phyloP scores from a whole-genome alignment of 2,113 vertebrate species.

The Sander vitreus region DNA sequence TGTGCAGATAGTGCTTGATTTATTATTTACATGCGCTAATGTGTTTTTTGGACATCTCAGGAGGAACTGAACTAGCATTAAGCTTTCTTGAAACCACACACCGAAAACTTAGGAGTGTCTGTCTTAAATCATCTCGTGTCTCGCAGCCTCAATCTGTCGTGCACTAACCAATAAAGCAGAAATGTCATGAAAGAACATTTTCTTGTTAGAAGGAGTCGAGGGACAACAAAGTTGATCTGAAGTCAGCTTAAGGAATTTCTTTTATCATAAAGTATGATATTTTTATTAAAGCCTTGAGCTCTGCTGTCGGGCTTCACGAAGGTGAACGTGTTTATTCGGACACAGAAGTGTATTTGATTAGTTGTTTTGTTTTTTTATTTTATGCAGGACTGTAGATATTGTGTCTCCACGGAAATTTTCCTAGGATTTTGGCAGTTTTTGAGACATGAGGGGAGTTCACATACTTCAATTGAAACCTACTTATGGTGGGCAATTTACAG shows the following conservation, averaged over 20 bases:
- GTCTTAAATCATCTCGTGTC: conserved; percentile 31
- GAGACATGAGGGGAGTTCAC: background rate
- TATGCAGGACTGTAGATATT: background rate
- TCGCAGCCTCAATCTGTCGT: background rate
- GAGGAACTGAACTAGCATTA: conserved; percentile 41
- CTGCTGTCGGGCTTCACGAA: background rate
- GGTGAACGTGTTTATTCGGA: background rate
- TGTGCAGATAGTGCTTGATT: conserved; percentile 39
- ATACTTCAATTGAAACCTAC: background rate
- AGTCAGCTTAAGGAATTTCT: background rate
- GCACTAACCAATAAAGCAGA: conserved; percentile 5
- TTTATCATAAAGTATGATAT: background rate
- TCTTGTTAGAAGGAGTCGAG: background rate
- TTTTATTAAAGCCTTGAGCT: background rate
- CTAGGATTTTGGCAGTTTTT: background rate
- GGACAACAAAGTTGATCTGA: conserved; percentile 27
- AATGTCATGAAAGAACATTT: conserved; percentile 22
- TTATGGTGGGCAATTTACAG: background rate
- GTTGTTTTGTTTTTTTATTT: background rate
- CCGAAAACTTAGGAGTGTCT: conserved; percentile 8
- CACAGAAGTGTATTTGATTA: background rate
- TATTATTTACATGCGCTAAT: conserved; percentile 71
- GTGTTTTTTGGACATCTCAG: conserved; percentile 62
- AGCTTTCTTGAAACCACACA: conserved; percentile 14
- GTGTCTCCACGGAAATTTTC: background rate